Conservation (phyloP, 2,113 vertebrate species). For the Lasiurus borealis region DNA sequence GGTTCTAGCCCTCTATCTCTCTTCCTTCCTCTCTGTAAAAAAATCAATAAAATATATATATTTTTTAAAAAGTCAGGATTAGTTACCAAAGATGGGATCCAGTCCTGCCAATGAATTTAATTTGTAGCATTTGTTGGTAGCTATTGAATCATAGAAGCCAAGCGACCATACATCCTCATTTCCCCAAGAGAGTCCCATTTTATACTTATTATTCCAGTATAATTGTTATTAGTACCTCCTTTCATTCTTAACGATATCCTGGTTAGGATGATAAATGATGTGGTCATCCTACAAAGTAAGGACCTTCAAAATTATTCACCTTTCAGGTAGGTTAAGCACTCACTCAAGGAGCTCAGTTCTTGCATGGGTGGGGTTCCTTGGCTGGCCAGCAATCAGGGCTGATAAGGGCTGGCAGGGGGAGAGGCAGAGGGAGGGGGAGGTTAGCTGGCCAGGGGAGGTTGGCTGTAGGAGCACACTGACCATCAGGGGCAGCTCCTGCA, state of each 20-base stretch:
- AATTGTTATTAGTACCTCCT: neutral
- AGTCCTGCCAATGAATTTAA: neutral
- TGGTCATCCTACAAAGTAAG: neutral
- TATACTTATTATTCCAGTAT: neutral
- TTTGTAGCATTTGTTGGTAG: neutral
- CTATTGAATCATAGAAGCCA: neutral
- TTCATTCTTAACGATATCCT: neutral
- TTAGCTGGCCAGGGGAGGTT: too few relatives aligned
- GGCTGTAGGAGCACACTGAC: too few relatives aligned
- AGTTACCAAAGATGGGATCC: neutral
- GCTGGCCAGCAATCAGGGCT: too few relatives aligned
- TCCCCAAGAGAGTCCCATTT: neutral
- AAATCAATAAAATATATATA: too few relatives aligned
- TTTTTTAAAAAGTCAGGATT: too few relatives aligned
- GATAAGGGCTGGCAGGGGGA: rapidly evolving
- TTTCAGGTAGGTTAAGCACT: neutral
- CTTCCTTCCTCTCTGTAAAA: too few relatives aligned
- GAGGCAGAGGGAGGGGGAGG: too few relatives aligned
- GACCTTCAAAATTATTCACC: neutral
- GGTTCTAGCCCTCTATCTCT: too few relatives aligned
- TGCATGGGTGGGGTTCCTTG: too few relatives aligned
- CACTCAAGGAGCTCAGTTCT: too few relatives aligned
- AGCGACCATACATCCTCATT: neutral
- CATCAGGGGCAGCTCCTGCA: too few relatives aligned
- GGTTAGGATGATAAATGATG: neutral